phyloP scores from a whole-genome alignment of 1,140 invertebrate genomes.

The Bradynema listronoti region DNA sequence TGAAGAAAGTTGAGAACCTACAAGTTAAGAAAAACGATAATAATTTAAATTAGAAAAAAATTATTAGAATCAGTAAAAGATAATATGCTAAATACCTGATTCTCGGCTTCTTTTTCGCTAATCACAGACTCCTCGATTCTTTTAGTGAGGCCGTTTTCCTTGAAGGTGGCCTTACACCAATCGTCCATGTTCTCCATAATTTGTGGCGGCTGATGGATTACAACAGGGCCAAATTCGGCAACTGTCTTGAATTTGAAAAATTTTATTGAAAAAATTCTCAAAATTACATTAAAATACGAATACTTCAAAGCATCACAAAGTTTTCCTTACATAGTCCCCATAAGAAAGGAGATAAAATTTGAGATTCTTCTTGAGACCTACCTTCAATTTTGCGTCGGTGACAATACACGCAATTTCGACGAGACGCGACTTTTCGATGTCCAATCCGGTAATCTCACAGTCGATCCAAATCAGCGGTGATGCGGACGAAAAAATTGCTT shows the following conservation, averaged over 20 bases:
- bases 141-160: constrained; percentile 37
- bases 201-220: constrained; percentile 27
- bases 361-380: constrained; percentile 1
- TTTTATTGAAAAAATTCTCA: constrained; percentile 3
- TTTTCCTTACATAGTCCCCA: background rate
- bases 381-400: constrained; percentile 31
- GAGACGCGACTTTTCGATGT: constrained; percentile 21
- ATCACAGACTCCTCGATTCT: constrained; percentile 65
- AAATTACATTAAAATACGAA: background rate
- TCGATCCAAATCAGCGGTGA: constrained; percentile 42
- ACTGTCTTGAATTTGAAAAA: constrained; percentile 15
- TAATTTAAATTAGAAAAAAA: background rate
- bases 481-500: too few species aligned
- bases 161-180: constrained; percentile 40
- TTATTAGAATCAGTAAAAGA: too few species aligned
- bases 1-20: constrained; percentile 70
- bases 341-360: background rate
- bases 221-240: constrained; percentile 32
- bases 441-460: constrained; percentile 42
- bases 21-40: constrained; percentile 1
- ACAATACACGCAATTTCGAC: constrained; percentile 43
- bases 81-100: too few species aligned
- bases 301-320: background rate
- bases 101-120: constrained; percentile 67
- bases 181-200: constrained; percentile 36